These are phyloP conservation scores for Bubo scandiacus DNA, from an alignment of 2,113 vertebrate genomes.

Conservation along the genomic window DNA sequence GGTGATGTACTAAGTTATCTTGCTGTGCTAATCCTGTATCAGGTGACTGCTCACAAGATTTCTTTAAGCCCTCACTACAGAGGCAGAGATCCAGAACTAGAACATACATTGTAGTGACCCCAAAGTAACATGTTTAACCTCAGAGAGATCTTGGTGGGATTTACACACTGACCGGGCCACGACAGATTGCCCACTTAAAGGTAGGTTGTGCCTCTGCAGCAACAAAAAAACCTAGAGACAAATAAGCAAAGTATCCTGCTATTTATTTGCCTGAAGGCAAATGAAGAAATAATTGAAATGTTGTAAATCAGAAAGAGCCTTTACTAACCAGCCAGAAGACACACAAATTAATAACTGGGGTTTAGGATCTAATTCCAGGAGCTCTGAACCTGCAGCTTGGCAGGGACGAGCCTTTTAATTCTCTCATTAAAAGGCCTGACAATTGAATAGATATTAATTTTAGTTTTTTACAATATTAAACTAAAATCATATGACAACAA, in stretches of 20 bases:
- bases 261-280: neutral
- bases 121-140: slow-evolving; percentile 16
- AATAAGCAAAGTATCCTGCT: neutral
- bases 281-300: neutral
- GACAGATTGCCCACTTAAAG: neutral
- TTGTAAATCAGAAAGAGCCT: neutral
- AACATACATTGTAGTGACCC: slow-evolving; percentile 52
- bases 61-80: slow-evolving; percentile 46
- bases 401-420: neutral
- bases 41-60: slow-evolving; percentile 84
- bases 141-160: neutral
- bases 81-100: slow-evolving; percentile 36
- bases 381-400: slow-evolving; percentile 22
- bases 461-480: neutral
- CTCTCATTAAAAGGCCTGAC: neutral
- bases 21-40: slow-evolving; percentile 76
- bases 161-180: neutral
- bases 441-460: neutral
- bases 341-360: neutral
- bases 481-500: neutral
- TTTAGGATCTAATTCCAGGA: neutral
- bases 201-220: neutral
- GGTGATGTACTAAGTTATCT: slow-evolving; percentile 35
- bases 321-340: neutral
- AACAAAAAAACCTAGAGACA: neutral